Evolutionary conservation across 2,888 invertebrate species (phyloP), one percentile per base, ranked within the genome.

Genomic region (Heteromurus nitidus): DNA sequence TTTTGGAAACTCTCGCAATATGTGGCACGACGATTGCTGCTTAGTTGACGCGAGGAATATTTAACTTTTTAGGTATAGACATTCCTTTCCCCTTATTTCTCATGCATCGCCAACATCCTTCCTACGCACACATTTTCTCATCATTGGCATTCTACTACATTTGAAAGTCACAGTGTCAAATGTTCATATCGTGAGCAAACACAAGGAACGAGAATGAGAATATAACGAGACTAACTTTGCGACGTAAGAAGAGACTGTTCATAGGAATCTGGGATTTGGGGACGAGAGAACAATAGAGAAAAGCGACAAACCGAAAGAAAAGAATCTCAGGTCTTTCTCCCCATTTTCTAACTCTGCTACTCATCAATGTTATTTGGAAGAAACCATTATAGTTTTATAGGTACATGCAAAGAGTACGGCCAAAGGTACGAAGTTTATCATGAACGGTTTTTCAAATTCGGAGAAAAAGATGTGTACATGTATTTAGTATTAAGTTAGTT

Each of bases 201-300:
- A 75, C 26, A 68, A 60, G 47, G 30, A 26, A 31, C n/a, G 68
- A 53, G 36, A 77, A 42, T 62, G 69, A 53, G 69, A n/a, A n/a
- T n/a, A n/a, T n/a, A n/a, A n/a, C n/a, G n/a, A n/a, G n/a, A n/a
- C 31, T 31, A 69, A 47, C 77, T 68, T 22, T 74, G 16, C 65
- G 67, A 53, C 77, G 53, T 70, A 62, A 77, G 77, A n/a, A n/a
- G n/a, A n/a, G 77, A 70, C 44, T 69, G 77, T 53, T 62, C 42
- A 69, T n/a, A 70, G 77, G 76, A 77, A 26, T 50, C 68, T 69
- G 76, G 69, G 77, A 77, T 77, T 77, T 77, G 36, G 36, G 55
- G 64, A 72, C 62, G 55, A 58, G 13, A 7, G n/a, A n/a, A n/a
- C n/a, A 30, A 60, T 22, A n/a, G 13, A 64, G 64, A 42, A 64